Percentiles rank a stretch among this genome's conserved stretches.
Conservation (phyloP, 2,113 vertebrate genomes). For the Ictalurus furcatus region DNA sequence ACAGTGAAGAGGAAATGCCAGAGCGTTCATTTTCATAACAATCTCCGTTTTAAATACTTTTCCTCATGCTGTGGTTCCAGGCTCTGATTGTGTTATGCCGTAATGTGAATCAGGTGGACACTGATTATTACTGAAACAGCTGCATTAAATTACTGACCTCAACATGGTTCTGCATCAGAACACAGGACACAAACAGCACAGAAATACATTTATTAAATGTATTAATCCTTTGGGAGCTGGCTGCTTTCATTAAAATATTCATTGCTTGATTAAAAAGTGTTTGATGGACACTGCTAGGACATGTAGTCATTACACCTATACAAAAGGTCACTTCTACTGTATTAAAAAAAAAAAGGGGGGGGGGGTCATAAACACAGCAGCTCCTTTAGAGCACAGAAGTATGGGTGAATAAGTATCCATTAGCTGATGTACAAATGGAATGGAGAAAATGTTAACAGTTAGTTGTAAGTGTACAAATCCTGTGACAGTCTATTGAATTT, state of each 20-base stretch:
- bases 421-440: constrained; percentile 83
- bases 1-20: constrained; percentile 48
- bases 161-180: constrained; percentile 26
- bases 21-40: constrained; percentile 47
- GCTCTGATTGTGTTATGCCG: constrained; percentile 28
- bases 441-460: constrained; percentile 85
- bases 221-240: neutral
- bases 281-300: neutral
- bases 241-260: constrained; percentile 9
- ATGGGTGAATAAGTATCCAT: constrained; percentile 80
- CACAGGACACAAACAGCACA: constrained; percentile 18
- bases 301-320: neutral
- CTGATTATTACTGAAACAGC: constrained; percentile 51
- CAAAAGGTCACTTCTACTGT: neutral
- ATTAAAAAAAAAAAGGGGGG: neutral
- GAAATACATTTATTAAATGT: neutral
- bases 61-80: constrained; percentile 37
- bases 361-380: constrained; percentile 20
- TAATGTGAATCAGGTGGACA: constrained; percentile 50
- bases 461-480: constrained; percentile 86
- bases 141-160: constrained; percentile 45
- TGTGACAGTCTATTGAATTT: constrained; percentile 95
- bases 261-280: neutral
- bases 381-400: constrained; percentile 18
- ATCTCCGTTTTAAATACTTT: constrained; percentile 36